Conservation (phyloP, 2,888 invertebrate genomes). For the Leptinotarsa juncta region DNA sequence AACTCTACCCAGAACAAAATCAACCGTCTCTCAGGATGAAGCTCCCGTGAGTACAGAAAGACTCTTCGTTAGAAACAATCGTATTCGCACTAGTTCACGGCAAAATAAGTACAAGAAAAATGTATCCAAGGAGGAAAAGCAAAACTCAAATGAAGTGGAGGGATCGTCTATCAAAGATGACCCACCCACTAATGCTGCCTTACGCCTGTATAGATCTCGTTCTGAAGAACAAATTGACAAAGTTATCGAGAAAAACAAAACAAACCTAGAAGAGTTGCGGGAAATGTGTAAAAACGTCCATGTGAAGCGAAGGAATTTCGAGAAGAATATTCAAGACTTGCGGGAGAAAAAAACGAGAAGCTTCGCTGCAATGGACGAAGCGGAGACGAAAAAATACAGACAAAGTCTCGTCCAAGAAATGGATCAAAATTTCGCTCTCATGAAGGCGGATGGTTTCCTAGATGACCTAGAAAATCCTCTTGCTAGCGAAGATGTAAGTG, state of each 20-base stretch:
- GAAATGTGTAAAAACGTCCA: not conserved
- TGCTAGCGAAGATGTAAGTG: not conserved
- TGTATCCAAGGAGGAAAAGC: not conserved
- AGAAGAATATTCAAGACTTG: conserved; percentile 16
- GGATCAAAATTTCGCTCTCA: conserved; percentile 48
- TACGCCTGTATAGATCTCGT: not conserved
- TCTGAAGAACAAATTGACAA: not conserved
- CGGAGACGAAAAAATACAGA: conserved; percentile 47
- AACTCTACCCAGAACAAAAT: conserved; percentile 28
- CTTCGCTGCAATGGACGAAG: conserved; percentile 46
- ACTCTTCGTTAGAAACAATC: conserved; percentile 29
- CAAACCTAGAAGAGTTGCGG: conserved; percentile 10
- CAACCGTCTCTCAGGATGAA: conserved; percentile 12
- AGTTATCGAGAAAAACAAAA: not conserved
- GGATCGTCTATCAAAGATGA: not conserved
- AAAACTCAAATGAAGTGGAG: not conserved
- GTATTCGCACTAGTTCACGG: conserved; percentile 20
- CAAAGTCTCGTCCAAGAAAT: conserved; percentile 46
- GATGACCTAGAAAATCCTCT: conserved; percentile 41
- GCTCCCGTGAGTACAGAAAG: conserved; percentile 26
- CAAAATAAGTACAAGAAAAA: conserved; percentile 31
- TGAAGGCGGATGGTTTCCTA: conserved; percentile 48
- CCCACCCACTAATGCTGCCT: not conserved
- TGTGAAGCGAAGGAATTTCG: conserved; percentile 25
- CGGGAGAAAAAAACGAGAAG: conserved; percentile 37